phyloP scores from a whole-genome alignment of 2,113 vertebrate genomes.

The Gasterosteus aculeatus region DNA sequence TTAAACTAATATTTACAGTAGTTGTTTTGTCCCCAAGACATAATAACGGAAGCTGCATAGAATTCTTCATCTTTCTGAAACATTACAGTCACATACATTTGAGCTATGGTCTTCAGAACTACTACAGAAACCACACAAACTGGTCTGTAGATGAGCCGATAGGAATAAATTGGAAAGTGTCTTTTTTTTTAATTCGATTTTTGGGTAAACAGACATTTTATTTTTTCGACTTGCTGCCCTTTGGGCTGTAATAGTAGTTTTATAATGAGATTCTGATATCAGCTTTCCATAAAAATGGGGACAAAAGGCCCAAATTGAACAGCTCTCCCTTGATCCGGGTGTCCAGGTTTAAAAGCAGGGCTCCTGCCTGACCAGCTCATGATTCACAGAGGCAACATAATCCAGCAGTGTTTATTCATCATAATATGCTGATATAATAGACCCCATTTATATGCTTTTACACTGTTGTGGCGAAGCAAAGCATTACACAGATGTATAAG shows the following conservation, averaged over 20 bases:
- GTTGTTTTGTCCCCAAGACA: neutral
- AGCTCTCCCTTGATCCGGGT: slow-evolving; percentile 4
- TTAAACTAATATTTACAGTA: neutral
- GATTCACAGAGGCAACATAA: slow-evolving; percentile 17
- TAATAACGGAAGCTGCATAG: neutral
- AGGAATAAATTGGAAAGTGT: neutral
- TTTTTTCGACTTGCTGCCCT: neutral
- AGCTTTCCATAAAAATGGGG: slow-evolving; percentile 7
- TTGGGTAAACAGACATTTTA: neutral
- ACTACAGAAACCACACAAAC: neutral
- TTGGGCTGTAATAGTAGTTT: slow-evolving; percentile 7
- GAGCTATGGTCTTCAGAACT: neutral
- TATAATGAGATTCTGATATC: neutral
- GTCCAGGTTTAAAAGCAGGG: neutral
- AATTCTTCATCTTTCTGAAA: neutral
- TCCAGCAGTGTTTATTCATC: slow-evolving; percentile 12
- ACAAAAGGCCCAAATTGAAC: slow-evolving; percentile 10
- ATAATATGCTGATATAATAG: slow-evolving; percentile 1
- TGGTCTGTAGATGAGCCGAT: neutral
- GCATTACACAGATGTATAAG: neutral
- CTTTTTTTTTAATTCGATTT: neutral
- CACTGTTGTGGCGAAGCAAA: neutral
- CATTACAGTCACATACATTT: neutral
- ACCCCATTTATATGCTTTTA: neutral
- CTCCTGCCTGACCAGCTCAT: slow-evolving; percentile 10